These are phyloP conservation scores for Macrobrachium rosenbergii DNA, from an alignment of 1,140 invertebrate genomes.

Conservation along the genomic window DNA sequence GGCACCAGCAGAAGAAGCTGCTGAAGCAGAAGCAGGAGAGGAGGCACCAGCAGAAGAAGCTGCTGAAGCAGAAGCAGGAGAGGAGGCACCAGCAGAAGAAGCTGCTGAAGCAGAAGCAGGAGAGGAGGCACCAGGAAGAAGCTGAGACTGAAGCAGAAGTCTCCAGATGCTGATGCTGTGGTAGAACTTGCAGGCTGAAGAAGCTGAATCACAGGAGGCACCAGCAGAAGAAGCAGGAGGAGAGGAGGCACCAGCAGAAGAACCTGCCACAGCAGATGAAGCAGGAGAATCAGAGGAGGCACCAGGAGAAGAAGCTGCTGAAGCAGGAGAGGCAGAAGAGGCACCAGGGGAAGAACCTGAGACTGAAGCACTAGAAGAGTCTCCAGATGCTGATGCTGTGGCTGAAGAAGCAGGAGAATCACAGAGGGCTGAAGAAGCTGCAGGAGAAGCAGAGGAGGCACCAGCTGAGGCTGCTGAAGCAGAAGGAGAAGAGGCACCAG, in stretches of 20 bases:
- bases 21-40: too few species aligned
- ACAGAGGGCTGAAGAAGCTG: not conserved
- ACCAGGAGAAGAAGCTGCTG: conserved; percentile 5
- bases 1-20: too few species aligned
- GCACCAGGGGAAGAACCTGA: conserved; percentile 6
- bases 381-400: not conserved
- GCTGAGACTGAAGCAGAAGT: too few species aligned
- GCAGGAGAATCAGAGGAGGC: not conserved
- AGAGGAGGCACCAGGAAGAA: too few species aligned
- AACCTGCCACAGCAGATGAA: not conserved
- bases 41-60: too few species aligned
- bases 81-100: too few species aligned
- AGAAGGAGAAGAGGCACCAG: conserved; percentile 1
- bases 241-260: conserved; percentile 6
- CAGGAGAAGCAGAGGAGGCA: conserved; percentile 21
- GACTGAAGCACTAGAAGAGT: conserved; percentile 11
- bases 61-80: too few species aligned
- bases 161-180: too few species aligned
- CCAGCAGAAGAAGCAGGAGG: not conserved
- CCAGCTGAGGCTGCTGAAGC: not conserved
- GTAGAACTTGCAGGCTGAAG: too few species aligned
- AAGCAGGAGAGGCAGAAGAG: not conserved
- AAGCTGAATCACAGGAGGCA: too few species aligned
- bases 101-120: too few species aligned
- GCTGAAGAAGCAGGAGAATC: too few species aligned